phyloP scores from a whole-genome alignment of 2,888 invertebrate genomes.

The Exocentrus adspersus region DNA sequence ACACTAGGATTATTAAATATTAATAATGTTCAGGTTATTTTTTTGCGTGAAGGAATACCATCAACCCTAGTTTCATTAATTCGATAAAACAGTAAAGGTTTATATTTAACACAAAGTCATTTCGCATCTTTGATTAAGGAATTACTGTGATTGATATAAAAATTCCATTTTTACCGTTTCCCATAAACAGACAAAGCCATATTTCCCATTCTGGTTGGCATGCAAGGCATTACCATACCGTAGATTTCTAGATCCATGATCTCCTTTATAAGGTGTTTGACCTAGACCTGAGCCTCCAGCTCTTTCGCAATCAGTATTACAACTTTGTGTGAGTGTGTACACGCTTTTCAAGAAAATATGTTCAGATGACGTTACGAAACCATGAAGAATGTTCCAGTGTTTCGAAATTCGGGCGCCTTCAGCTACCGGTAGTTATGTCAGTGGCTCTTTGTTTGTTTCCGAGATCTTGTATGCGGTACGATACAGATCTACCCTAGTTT shows the following conservation, averaged over 20 bases:
- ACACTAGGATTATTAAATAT: too few relatives aligned
- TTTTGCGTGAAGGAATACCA: too few relatives aligned
- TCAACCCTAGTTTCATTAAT: too few relatives aligned
- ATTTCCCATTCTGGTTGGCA: not conserved
- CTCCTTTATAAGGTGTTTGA: constrained; percentile 22
- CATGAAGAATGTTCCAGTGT: not conserved
- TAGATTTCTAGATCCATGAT: constrained; percentile 22
- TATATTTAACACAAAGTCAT: too few relatives aligned
- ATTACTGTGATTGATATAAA: not conserved
- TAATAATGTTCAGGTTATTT: too few relatives aligned
- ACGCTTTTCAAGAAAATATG: constrained; percentile 17
- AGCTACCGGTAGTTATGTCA: not conserved
- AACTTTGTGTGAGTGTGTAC: constrained; percentile 13
- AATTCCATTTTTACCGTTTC: constrained; percentile 9
- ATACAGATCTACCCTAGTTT: constrained; percentile 13
- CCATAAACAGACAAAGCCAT: constrained; percentile 9
- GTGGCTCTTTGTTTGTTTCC: constrained; percentile 22
- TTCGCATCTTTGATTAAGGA: too few relatives aligned
- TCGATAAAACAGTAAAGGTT: too few relatives aligned
- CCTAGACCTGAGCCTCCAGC: constrained; percentile 25
- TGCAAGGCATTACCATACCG: constrained; percentile 8
- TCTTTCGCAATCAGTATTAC: constrained; percentile 25
- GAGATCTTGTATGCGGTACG: not conserved
- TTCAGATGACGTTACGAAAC: constrained; percentile 16
- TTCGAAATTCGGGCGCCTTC: constrained; percentile 10